phyloP scores from a whole-genome alignment of 2,888 invertebrate species.

The Ryuthela nishihirai region DNA sequence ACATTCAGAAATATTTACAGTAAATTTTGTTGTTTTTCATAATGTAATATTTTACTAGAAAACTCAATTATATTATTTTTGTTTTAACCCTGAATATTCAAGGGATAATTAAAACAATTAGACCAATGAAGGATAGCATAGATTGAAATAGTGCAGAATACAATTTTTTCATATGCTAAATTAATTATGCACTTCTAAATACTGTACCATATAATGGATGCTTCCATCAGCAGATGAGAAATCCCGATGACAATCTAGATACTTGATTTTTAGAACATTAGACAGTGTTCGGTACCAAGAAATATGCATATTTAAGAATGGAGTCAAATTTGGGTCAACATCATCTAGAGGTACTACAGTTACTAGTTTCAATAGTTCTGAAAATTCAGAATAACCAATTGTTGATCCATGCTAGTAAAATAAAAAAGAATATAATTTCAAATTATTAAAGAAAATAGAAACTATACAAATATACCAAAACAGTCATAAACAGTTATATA shows the following conservation, averaged over 20 bases:
- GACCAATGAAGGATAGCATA: no score
- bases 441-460: neutral
- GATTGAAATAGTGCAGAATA: no score
- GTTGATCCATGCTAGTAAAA: neutral
- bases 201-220: conserved; percentile 61
- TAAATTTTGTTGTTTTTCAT: no score
- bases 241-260: conserved; percentile 58
- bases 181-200: no score
- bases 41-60: no score
- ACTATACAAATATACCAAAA: neutral
- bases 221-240: conserved; percentile 60
- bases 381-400: conserved; percentile 56
- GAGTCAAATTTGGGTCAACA: conserved; percentile 59
- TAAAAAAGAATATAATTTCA: neutral
- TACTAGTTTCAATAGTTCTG: conserved; percentile 61
- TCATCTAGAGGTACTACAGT: conserved; percentile 58
- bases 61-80: no score
- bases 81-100: no score
- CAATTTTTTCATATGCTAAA: no score
- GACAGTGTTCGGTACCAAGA: conserved; percentile 63
- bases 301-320: conserved; percentile 61
- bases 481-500: neutral
- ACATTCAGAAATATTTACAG: no score
- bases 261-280: conserved; percentile 60
- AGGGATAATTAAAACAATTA: no score